Base-by-base conservation (phyloP, 2,113 vertebrate species). In the Cephalophus harveyi region DNA sequence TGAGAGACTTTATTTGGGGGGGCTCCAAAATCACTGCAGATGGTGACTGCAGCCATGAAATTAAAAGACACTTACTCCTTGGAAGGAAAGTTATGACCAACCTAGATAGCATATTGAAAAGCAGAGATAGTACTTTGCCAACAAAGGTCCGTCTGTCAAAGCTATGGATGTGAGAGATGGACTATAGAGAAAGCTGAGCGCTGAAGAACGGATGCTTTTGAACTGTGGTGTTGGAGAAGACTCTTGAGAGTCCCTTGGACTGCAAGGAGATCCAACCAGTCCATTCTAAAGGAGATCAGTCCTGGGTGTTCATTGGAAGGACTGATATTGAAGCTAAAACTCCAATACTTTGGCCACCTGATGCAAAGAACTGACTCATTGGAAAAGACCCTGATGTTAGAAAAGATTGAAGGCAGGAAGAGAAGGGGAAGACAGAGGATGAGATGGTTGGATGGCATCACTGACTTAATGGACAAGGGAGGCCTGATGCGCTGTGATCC, bases 31-130 rank as follows among this genome's bases (percentile, higher is more conserved):
- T 71, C 19, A 71, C 64, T 71, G 17, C n/a, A 36, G 19, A 36
- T 71, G 62, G 64, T 36, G 10, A 71, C 4, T 36, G 64, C 9
- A 23, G n/a, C n/a, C 64, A 36, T 71, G n/a, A 71, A 71, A 71
- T 71, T 71, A 36, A 64, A 33, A 71, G 64, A 6, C 0, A 0
- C n/a, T 71, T 71, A 9, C 17, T 21, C n/a, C 10, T 23, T 71
- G n/a, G n/a, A 36, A 36, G 64, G 10, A 23, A 36, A 71, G 64
- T 12, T 71, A 36, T 71, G n/a, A 71, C 9, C 9, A 71, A 71
- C 9, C n/a, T 71, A 10, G 64, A 36, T 1, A 71, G 64, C 64
- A 36, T 71, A 36, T 21, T 71, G 21, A 71, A 36, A 71, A 23
- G 64, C 19, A 36, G 64, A 71, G n/a, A 71, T n/a, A 71, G 36